Conservation (phyloP, 2,113 vertebrate species). For the Nyctereutes procyonoides region DNA sequence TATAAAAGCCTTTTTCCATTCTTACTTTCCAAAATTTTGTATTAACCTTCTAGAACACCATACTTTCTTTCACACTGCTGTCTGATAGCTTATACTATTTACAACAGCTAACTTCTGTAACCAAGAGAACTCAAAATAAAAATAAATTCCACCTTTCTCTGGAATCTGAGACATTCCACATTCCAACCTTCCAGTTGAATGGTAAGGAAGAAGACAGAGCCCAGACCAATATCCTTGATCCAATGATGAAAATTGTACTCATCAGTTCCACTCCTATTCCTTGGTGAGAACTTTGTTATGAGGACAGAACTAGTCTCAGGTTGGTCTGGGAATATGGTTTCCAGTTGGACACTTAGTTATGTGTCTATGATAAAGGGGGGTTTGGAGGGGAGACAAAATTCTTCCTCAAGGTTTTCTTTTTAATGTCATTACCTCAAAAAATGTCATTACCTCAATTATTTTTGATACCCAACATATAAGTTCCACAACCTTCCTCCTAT, state of each 20-base stretch:
- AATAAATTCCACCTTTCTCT: background rate
- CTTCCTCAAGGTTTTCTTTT: background rate
- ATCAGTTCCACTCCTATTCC: background rate
- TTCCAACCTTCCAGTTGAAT: background rate
- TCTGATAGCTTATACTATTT: background rate
- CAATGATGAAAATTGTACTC: background rate
- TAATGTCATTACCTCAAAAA: background rate
- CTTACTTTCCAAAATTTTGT: background rate
- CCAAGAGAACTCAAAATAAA: background rate
- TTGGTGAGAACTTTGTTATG: background rate
- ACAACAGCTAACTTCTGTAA: background rate
- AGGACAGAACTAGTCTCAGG: background rate
- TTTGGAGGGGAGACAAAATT: background rate
- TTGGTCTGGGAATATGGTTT: background rate
- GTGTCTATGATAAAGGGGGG: background rate
- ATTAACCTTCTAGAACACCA: background rate
- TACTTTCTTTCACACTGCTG: background rate
- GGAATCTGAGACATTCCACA: background rate
- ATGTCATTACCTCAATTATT: background rate
- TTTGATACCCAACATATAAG: background rate
- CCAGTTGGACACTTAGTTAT: background rate
- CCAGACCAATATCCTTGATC: background rate
- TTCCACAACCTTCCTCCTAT: background rate
- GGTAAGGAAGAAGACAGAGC: background rate
- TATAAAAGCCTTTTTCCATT: background rate